Evolutionary conservation across 2,113 vertebrate species (phyloP), one percentile per base, ranked within the genome.

Genomic region (Apistogramma diplotaenia): DNA sequence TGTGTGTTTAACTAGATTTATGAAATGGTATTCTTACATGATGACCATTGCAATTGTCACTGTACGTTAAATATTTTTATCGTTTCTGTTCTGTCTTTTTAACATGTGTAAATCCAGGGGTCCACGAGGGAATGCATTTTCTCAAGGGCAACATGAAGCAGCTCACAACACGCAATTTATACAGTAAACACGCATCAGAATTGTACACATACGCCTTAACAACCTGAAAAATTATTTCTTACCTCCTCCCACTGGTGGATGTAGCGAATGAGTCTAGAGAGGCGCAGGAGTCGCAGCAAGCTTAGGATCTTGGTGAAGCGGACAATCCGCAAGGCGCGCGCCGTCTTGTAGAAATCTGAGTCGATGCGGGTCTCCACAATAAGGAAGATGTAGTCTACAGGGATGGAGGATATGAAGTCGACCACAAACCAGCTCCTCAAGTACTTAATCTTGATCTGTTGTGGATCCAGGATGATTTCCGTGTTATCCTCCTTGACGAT

Each of bases 241-340:
- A 99, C 98, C 97, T 99, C 98, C 92, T 99, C 98, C 98, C 98
- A 99, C 85, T 99, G 98, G 83, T 99, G 98, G 79, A 99, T 99
- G 61, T 99, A 99, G 60, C 98, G 97, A 81, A 99, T 99, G 92
- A 99, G 97, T 67, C 98, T 95, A 0, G 98, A 99, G 56, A 99
- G 97, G 16, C 98, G 95, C 58, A 99, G 92, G 5, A 99, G 96
- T 6, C 98, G 96, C 79, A 99, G 94, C 46, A 99, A 96, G 88
- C 98, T 99, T 70, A 99, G 98, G 91, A 99, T 99, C 95, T 99
- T 99, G 31, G 98, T 99, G 93, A 99, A 99, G 81, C 98, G 97
- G 58, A 99, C 98, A 6, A 99, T 99, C 86, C 98, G 94, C 89
- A 99, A 95, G 0, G 98, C 98, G 12, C 98, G 96, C 0, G 98